Evolutionary conservation across 2,888 invertebrate genomes (phyloP), one percentile per base, ranked within the genome.

Genomic region (Leucophora obtusa): DNA sequence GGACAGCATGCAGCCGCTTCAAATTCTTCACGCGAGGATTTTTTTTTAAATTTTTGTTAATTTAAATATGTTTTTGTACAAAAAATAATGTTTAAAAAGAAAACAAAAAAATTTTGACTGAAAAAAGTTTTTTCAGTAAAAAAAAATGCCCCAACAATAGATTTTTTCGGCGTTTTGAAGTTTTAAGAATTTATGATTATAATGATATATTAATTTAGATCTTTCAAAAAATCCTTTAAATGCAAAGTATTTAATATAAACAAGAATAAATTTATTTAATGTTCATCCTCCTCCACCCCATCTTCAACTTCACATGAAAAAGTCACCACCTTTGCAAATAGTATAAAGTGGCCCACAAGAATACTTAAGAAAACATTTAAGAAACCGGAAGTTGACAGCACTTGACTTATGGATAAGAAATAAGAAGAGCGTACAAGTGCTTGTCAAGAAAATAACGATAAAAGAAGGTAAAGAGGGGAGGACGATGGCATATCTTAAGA

Each of bases 381-480:
- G 60, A 60, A 73, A 69, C 86, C 87, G 87, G 87, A 87, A 87
- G 87, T 86, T 84, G 84, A 70, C 79, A 79, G 75, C 65, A 78
- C 73, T 77, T 81, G 69, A 70, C 73, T 77, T 77, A 70, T 73
- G 76, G 51, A 66, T 38, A 74, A 79, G 54, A 47, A 65, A 58
- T 17, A 58, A 63, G n/a, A 73, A 66, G 17, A 72, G 53, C 43
- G 18, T 10, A 47, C 62, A 69, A 73, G 11, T 50, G 60, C 24
- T 70, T 54, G 28, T 24, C 17, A 8, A 54, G 38, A 43, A 2
- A 18, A 43, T 53, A 58, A 58, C 14, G 5, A 28, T 28, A 6
- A 28, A 28, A 28, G 3, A 7, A 28, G 28, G 33, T n/a, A 59
- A 28, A 51, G 8, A 18, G 35, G 54, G 43, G 14, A 7, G n/a